Base-by-base conservation (phyloP, 2,113 vertebrate genomes). In the Gymnocephalus cernua region DNA sequence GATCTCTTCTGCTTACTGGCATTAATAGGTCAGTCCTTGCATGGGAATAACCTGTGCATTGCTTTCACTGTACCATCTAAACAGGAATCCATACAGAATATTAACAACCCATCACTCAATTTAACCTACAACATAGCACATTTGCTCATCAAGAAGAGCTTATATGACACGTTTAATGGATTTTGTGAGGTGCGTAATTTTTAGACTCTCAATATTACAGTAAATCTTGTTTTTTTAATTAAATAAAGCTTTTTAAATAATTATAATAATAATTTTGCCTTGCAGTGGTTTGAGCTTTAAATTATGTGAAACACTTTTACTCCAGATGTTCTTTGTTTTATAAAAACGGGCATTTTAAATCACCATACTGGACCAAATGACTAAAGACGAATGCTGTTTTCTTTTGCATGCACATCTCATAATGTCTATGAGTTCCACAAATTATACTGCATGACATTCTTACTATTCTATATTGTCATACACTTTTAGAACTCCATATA, bases 1-100 rank as follows among this genome's bases (percentile, higher is more conserved):
- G 47, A 48, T 48, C 47, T 50, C 51, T 64, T 50, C 21, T 53
- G 41, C n/a, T 11, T 66, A 21, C 13, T 74, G 2, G 0, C 57
- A 51, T 58, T 73, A 56, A 41, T 76, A 23, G 25, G 50, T 83
- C 62, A 77, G 47, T 76, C 12, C 9, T 57, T 2, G 18, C 3
- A 18, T 38, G 64, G 57, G 75, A 82, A 74, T 44, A 62, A 47
- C 5, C 15, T 19, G 19, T 44, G 48, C 32, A 45, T 50, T 27
- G 27, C 2, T 54, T 53, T 53, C 5, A 23, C 2, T 27, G 41
- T 14, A 9, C 45, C 38, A 58, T n/a, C 35, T 29, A 78, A 51
- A 74, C 21, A 56, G 3, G 51, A 53, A 38, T 50, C 67, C 53
- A 59, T 15, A 47, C 27, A 53, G 32, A 38, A 62, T n/a, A 51